Conservation (phyloP, 2,797 vertebrate genomes). For the Tapera naevia region DNA sequence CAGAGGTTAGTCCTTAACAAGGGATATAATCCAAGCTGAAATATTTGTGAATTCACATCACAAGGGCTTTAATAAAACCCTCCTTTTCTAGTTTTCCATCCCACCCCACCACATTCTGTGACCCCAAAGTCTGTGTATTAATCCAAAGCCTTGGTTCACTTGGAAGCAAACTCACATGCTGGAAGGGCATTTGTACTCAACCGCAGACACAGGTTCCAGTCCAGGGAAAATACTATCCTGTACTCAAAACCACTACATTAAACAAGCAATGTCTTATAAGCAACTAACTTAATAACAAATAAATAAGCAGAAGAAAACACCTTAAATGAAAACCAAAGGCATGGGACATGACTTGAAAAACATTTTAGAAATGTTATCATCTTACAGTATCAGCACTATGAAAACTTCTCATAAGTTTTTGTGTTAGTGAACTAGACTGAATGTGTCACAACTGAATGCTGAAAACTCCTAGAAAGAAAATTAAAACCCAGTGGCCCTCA, state of each 20-base stretch:
- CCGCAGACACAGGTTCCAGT: neutral
- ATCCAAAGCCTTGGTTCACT: neutral
- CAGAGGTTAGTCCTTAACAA: conserved; percentile 31
- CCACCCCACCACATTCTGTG: neutral
- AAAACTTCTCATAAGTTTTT: neutral
- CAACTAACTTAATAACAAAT: neutral
- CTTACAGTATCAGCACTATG: accelerated
- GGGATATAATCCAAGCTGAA: conserved; percentile 35
- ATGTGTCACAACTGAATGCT: neutral
- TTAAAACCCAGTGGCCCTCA: neutral
- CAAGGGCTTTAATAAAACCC: neutral
- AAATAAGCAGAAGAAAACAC: neutral
- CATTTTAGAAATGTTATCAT: neutral
- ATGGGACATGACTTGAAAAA: neutral
- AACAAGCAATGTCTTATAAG: neutral
- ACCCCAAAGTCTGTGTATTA: neutral
- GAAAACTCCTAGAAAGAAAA: neutral
- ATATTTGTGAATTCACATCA: neutral
- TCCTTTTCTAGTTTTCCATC: neutral
- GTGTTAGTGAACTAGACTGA: neutral
- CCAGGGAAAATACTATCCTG: neutral
- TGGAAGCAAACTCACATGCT: neutral
- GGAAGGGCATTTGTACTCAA: neutral
- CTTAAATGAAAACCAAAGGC: neutral
- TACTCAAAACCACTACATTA: neutral